Base-by-base conservation (phyloP, 2,113 vertebrate species). In the Aythya baeri region DNA sequence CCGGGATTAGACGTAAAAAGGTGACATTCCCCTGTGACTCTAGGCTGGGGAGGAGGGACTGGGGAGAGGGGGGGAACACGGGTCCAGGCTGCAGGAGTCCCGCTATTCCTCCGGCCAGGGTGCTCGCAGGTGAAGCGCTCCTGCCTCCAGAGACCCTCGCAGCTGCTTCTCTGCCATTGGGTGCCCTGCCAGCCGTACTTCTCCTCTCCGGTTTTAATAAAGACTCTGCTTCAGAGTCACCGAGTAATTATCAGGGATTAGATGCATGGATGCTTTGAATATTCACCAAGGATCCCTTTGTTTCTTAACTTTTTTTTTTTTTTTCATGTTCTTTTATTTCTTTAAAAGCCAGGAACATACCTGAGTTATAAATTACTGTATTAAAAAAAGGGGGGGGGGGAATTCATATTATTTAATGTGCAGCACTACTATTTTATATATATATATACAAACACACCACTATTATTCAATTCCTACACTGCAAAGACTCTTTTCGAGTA, bases 381-480 rank as follows among this genome's bases (percentile, higher is more conserved):
- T 94, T 94, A 90, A 86, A 96, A 96, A 86, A 90, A 86, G 94
- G 43, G 4, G 26, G 22, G 75, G 73, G 96, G 43, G 5, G 26
- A 86, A 21, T 67, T 70, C 36, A 12, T 55, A 32, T 41, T 76
- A 57, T 10, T 95, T 83, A 46, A 55, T 62, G 52, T 38, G 38
- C 21, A 68, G 20, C n/a, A 36, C 59, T 78, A 65, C 27, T 88
- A 26, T 52, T 34, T 38, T 22, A 9, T 27, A 49, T 49, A 49
- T 49, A 49, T 20, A 46, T 46, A 46, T 46, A 46, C 20, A 46
- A 5, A 49, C 21, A 49, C 21, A 21, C 43, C 23, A 2, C 75
- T 41, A 4, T 86, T 86, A 77, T 83, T 68, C 50, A 62, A 1
- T 65, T 82, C 32, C 38, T 94, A 58, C 23, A 65, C 49, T 27